Evolutionary conservation across 2,888 invertebrate species (phyloP).

Genomic region (Drosophila meridiana): DNA sequence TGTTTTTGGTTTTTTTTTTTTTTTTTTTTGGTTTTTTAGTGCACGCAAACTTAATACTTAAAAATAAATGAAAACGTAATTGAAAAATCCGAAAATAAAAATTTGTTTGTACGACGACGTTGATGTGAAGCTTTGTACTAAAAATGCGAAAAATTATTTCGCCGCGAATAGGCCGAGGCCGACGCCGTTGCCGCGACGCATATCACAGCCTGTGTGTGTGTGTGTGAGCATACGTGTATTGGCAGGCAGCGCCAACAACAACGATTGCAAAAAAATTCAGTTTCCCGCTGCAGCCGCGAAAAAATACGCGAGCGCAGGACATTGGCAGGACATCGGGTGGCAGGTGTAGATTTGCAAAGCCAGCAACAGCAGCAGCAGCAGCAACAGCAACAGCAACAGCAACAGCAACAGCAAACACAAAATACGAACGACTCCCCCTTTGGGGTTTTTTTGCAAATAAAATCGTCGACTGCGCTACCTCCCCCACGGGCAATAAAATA

Average conservation of each 20-base stretch:
- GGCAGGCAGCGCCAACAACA: conserved; percentile 56
- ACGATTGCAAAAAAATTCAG: conserved; percentile 57
- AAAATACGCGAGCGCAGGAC: conserved; percentile 76
- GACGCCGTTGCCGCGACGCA: conserved; percentile 66
- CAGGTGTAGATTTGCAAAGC: conserved; percentile 57
- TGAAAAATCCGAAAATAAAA: conserved; percentile 83
- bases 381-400: conserved; percentile 21
- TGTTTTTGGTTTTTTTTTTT: conserved; percentile 9
- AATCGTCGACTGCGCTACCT: conserved; percentile 60
- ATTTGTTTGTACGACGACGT: conserved; percentile 84
- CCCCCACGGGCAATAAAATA: conserved; percentile 59
- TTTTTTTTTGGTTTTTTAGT: conserved; percentile 73
- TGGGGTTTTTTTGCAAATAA: conserved; percentile 60
- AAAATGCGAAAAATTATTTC: conserved; percentile 84
- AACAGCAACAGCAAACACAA: conserved; percentile 36
- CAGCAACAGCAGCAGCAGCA: conserved; percentile 22
- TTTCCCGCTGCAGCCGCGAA: conserved; percentile 75
- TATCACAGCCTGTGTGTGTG: conserved; percentile 29
- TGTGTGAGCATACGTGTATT: conserved; percentile 53
- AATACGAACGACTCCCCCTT: conserved; percentile 20
- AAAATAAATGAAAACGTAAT: conserved; percentile 84
- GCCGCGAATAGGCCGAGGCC: conserved; percentile 81
- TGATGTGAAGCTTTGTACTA: conserved; percentile 84
- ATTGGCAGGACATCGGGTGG: conserved; percentile 56
- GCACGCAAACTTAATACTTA: conserved; percentile 81